These are phyloP conservation scores for Struthio camelus DNA, from an alignment of 2,113 vertebrate species.

Conservation along the genomic window DNA sequence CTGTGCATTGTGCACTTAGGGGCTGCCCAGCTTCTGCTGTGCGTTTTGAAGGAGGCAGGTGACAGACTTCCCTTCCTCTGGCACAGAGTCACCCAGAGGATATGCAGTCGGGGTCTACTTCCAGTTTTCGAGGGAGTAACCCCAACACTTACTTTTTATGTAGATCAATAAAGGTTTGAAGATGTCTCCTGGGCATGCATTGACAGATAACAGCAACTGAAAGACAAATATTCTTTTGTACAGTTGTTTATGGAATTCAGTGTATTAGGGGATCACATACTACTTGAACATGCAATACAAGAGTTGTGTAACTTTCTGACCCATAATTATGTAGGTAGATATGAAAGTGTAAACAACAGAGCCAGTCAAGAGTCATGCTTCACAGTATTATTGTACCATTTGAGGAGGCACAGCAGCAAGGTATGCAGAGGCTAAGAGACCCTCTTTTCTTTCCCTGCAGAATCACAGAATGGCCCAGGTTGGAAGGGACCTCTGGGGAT, in stretches of 20 bases:
- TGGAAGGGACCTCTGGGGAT: too few species aligned
- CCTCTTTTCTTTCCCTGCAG: background rate
- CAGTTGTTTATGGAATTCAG: background rate
- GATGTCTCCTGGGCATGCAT: background rate
- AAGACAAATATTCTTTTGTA: background rate
- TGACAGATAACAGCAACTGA: background rate
- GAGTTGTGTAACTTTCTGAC: background rate
- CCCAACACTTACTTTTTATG: background rate
- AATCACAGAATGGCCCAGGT: too few species aligned
- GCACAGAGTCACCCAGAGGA: accelerated
- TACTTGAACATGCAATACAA: background rate
- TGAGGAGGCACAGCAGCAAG: background rate
- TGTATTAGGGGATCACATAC: background rate
- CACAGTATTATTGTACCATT: background rate
- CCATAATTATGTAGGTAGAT: background rate
- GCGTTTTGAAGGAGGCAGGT: background rate
- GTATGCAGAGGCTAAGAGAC: background rate
- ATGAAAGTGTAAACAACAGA: background rate
- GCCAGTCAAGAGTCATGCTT: background rate
- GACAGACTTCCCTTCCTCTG: background rate
- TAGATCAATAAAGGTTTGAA: background rate
- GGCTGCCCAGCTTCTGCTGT: background rate
- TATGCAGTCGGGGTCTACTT: background rate
- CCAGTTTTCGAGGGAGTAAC: background rate
- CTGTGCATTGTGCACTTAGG: background rate